Conservation (phyloP, 1,140 invertebrate species). For the Tribolium madens region DNA sequence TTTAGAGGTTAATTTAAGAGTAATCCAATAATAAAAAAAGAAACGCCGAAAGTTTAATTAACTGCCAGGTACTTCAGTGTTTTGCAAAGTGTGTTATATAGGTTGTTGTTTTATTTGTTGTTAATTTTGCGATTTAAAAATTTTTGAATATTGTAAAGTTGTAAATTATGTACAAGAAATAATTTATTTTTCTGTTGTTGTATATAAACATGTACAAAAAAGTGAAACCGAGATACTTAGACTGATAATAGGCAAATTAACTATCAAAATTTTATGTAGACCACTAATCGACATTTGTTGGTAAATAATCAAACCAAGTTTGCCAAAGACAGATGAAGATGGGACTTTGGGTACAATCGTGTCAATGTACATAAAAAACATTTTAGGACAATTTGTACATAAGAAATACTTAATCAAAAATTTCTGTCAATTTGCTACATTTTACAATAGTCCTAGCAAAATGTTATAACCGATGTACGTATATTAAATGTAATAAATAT, state of each 20-base stretch:
- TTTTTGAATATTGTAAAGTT: constrained; percentile 48
- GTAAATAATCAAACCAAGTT: constrained; percentile 50
- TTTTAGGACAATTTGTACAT: constrained; percentile 59
- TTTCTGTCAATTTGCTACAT: constrained; percentile 51
- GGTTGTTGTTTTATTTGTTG: constrained; percentile 50
- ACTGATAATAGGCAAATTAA: constrained; percentile 55
- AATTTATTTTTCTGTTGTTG: constrained; percentile 47
- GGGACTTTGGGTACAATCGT: constrained; percentile 39
- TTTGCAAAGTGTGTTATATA: constrained; percentile 50
- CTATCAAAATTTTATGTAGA: constrained; percentile 44
- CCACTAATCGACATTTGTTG: constrained; percentile 48
- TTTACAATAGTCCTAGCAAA: constrained; percentile 40
- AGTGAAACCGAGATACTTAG: constrained; percentile 54
- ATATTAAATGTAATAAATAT: constrained; percentile 43
- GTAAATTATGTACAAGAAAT: constrained; percentile 55
- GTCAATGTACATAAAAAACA: constrained; percentile 43
- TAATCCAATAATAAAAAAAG: constrained; percentile 21
- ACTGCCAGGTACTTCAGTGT: constrained; percentile 55
- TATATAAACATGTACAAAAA: constrained; percentile 50
- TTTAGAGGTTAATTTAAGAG: constrained; percentile 53
- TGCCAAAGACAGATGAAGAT: constrained; percentile 53
- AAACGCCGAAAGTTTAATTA: constrained; percentile 50
- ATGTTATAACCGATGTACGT: constrained; percentile 38
- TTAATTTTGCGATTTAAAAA: constrained; percentile 51
- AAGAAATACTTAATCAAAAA: constrained; percentile 55